These are phyloP conservation scores for Thumatha senex DNA, from an alignment of 2,888 invertebrate genomes.

Conservation along the genomic window DNA sequence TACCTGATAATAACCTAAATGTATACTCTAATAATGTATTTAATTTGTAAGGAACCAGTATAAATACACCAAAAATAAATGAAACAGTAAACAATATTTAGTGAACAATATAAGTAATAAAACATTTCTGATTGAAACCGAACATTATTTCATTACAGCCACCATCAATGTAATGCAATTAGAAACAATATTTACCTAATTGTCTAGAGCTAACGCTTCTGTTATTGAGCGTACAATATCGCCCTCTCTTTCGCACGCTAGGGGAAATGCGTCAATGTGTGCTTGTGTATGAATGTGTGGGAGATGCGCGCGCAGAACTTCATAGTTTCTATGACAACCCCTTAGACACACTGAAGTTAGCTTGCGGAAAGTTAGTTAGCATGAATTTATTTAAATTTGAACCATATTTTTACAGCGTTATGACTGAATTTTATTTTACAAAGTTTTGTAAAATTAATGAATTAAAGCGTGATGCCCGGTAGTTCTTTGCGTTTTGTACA, in stretches of 20 bases:
- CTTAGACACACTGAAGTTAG: slow-evolving; percentile 72
- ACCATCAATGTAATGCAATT: slow-evolving; percentile 17
- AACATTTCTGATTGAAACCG: neutral
- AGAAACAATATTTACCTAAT: slow-evolving; percentile 18
- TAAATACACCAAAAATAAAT: too few species aligned
- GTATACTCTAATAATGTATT: too few species aligned
- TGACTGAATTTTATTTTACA: slow-evolving; percentile 25
- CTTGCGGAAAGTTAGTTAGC: slow-evolving; percentile 60
- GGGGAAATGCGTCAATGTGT: slow-evolving; percentile 52
- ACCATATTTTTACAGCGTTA: slow-evolving; percentile 17
- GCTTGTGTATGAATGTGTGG: slow-evolving; percentile 49
- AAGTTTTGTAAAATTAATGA: slow-evolving; percentile 74
- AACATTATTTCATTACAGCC: slow-evolving; percentile 8
- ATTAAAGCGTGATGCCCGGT: slow-evolving; percentile 75
- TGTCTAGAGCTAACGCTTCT: slow-evolving; percentile 31
- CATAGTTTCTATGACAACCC: slow-evolving; percentile 83
- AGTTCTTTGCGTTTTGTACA: slow-evolving; percentile 70
- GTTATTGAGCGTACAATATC: slow-evolving; percentile 49
- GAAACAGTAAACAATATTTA: neutral
- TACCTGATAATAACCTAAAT: too few species aligned
- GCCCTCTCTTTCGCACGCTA: slow-evolving; percentile 58
- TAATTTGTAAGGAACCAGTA: too few species aligned
- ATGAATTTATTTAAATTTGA: slow-evolving; percentile 9
- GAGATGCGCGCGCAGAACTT: slow-evolving; percentile 79
- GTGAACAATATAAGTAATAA: neutral